Evolutionary conservation across 2,797 vertebrate genomes (phyloP).

Genomic region (Selene dorsalis): DNA sequence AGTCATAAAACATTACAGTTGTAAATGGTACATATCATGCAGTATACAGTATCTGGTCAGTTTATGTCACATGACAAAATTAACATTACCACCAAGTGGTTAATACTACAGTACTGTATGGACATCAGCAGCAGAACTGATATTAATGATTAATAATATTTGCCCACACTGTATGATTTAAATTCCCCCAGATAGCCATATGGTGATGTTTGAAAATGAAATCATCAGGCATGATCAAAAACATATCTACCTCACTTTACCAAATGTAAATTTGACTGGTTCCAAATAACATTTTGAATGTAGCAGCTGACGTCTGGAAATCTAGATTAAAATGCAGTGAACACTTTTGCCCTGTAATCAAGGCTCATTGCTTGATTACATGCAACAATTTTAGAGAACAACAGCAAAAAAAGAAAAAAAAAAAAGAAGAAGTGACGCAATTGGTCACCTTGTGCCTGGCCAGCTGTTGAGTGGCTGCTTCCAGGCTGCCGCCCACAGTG

Average conservation of each 20-base stretch:
- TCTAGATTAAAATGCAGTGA: not conserved
- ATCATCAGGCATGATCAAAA: not conserved
- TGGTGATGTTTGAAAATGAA: not conserved
- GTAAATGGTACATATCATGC: too few species aligned
- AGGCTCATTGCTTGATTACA: not conserved
- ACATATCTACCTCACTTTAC: not conserved
- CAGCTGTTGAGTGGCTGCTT: slow-evolving; percentile 93
- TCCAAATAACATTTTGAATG: too few species aligned
- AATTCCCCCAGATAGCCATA: too few species aligned
- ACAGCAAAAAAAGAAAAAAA: not conserved
- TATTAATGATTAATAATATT: not conserved
- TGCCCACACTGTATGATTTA: not conserved
- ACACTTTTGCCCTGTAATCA: slow-evolving; percentile 7
- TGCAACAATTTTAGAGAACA: not conserved
- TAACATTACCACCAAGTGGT: not conserved
- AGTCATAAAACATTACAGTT: too few species aligned
- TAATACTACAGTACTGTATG: too few species aligned
- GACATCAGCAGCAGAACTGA: too few species aligned
- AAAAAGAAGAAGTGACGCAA: slow-evolving; percentile 19
- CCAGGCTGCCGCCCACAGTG: slow-evolving; percentile 87
- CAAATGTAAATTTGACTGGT: not conserved
- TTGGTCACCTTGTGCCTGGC: slow-evolving; percentile 94
- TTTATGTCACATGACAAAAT: not conserved
- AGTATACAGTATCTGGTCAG: too few species aligned
- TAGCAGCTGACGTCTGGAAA: too few species aligned